phyloP scores from a whole-genome alignment of 2,113 vertebrate genomes.

The Bubo scandiacus region DNA sequence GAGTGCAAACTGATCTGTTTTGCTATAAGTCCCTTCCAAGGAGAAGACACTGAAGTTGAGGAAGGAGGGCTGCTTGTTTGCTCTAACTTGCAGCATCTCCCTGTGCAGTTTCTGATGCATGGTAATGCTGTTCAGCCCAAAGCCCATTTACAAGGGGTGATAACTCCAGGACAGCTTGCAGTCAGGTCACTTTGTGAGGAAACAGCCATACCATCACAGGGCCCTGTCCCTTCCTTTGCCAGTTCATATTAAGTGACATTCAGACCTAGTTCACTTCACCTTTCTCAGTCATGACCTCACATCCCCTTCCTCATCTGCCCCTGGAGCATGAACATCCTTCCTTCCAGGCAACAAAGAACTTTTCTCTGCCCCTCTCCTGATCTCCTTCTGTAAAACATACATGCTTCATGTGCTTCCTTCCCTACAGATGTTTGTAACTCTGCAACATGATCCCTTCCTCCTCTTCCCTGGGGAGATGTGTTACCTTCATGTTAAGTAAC shows the following conservation, averaged over 20 bases:
- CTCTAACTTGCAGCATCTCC: accelerated
- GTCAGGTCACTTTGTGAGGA: not conserved
- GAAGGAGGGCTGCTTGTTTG: not conserved
- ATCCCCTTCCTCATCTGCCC: not conserved
- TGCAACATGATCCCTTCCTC: not conserved
- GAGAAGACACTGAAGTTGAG: not conserved
- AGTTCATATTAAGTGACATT: not conserved
- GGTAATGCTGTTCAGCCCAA: not conserved
- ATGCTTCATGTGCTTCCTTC: not conserved
- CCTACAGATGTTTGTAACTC: not conserved
- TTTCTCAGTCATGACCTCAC: not conserved
- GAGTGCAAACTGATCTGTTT: not conserved
- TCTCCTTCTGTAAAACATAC: not conserved
- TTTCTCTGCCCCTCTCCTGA: not conserved
- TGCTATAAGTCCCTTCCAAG: not conserved
- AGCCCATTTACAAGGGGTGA: not conserved
- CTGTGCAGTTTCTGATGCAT: not conserved
- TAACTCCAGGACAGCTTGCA: not conserved
- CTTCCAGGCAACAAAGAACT: not conserved
- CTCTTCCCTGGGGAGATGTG: not conserved
- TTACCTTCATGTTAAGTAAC: not conserved
- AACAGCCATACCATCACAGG: not conserved
- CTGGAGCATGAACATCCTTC: not conserved
- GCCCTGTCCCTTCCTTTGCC: not conserved
- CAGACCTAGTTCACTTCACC: not conserved